phyloP scores from a whole-genome alignment of 2,113 vertebrate genomes.

The Barbus barbus region DNA sequence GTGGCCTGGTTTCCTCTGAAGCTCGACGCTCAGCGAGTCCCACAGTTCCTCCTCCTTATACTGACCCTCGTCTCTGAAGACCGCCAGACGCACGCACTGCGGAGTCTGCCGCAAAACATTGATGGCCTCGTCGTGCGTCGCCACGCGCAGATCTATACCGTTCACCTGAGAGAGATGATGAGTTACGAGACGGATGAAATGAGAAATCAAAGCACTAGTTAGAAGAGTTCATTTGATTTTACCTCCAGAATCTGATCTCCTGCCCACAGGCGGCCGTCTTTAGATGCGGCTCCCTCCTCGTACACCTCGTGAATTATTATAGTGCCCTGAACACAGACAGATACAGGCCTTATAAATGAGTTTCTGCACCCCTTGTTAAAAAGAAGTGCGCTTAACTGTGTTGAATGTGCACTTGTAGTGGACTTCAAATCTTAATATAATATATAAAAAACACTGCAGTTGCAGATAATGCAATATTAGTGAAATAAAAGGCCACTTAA shows the following conservation, averaged over 20 bases:
- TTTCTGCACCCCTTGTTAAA: background rate
- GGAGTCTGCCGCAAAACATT: slow-evolving; percentile 94
- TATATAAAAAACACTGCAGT: background rate
- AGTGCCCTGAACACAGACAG: slow-evolving; percentile 79
- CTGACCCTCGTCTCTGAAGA: slow-evolving; percentile 93
- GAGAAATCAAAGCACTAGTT: no score
- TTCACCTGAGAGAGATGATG: slow-evolving; percentile 80
- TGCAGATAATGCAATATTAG: background rate
- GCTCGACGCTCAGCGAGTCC: slow-evolving; percentile 85
- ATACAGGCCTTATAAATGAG: background rate
- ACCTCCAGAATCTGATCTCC: slow-evolving; percentile 98
- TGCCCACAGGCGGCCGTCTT: slow-evolving; percentile 96
- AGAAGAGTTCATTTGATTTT: background rate
- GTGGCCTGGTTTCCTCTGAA: slow-evolving; percentile 89
- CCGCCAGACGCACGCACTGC: slow-evolving; percentile 83
- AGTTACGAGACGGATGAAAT: no score
- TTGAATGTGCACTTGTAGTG: background rate
- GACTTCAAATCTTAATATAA: background rate
- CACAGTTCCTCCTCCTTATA: slow-evolving; percentile 96
- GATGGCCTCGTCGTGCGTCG: slow-evolving; percentile 95
- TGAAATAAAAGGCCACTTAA: background rate
- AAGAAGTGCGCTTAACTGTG: background rate
- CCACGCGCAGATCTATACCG: slow-evolving; percentile 86
- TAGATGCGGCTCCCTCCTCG: slow-evolving; percentile 94
- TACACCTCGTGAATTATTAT: slow-evolving; percentile 99